Evolutionary conservation across 2,113 vertebrate species (phyloP).

Genomic region (Rhadina sibilatrix): DNA sequence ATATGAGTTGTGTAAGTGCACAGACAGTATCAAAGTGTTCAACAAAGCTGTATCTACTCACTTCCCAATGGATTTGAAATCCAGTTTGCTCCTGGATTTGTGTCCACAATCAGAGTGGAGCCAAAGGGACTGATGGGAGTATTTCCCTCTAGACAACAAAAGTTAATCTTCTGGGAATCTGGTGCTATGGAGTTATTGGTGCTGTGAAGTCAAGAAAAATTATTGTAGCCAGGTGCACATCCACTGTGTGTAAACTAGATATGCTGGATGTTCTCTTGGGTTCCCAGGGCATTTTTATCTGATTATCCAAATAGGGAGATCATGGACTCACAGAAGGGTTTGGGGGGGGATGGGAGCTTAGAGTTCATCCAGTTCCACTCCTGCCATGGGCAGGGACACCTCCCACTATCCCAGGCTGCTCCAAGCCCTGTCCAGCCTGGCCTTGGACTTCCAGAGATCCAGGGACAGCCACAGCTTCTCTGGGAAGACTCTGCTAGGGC

Average conservation of each 20-base stretch:
- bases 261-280: background rate
- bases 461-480: background rate
- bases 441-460: background rate
- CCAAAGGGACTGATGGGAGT: background rate
- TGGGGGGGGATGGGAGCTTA: background rate
- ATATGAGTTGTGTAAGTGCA: background rate
- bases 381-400: background rate
- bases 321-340: background rate
- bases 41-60: background rate
- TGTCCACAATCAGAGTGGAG: background rate
- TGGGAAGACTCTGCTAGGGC: fast-evolving
- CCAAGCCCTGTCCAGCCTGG: fast-evolving
- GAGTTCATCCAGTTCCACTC: fast-evolving
- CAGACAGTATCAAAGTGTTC: background rate
- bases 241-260: background rate
- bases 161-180: background rate
- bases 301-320: background rate
- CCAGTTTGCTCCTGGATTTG: background rate
- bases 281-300: background rate
- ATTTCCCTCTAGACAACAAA: background rate
- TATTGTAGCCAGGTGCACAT: background rate
- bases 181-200: background rate
- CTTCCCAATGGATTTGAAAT: background rate
- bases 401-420: fast-evolving
- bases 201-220: background rate